Base-by-base conservation (phyloP, 2,797 vertebrate species). In the Pangasius mekongensis region DNA sequence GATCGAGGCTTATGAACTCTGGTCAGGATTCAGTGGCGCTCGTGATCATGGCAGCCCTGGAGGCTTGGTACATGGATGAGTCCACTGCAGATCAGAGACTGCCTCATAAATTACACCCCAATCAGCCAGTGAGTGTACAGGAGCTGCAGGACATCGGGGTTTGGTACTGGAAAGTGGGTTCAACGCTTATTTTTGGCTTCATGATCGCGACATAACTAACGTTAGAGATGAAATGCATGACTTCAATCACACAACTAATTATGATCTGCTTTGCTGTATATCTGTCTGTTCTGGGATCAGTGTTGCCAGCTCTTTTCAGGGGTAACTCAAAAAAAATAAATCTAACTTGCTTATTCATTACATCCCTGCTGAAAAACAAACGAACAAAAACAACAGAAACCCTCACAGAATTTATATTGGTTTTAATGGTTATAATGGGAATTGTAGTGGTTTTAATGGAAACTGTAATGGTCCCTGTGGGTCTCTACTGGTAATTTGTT, bases 51-150 rank as follows among this genome's bases (percentile, higher is more conserved):
- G 3, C 80, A 1, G 10, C 0, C 0, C 52, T 97, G 13, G 94
- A 97, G n/a, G 96, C 97, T 11, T 98, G 97, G 97, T 97, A 94
- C 88, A 96, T 97, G 95, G 96, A 98, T 89, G 90, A 89, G 13
- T 95, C 91, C 0, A 90, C 86, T 0, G 95, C 93, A 3, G 97
- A 98, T 71, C 96, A 95, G 92, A 91, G 95, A 78, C 91, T 84
- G 22, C 95, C 95, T 0, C 97, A 97, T 92, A 95, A 88, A 60
- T 86, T 90, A 6, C 22, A 90, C 22, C 97, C 97, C 0, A 91
- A 94, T 49, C 91, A 91, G 87, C 91, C 96, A 0, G 97, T 95
- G 0, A 89, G 93, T 11, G 30, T 94, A 84, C 90, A 95, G 14
- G 83, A 93, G 2, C 89, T 98, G 7, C 66, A 91, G 30, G 52